Conservation (phyloP, 2,113 vertebrate species). For the Pungitius pungitius region DNA sequence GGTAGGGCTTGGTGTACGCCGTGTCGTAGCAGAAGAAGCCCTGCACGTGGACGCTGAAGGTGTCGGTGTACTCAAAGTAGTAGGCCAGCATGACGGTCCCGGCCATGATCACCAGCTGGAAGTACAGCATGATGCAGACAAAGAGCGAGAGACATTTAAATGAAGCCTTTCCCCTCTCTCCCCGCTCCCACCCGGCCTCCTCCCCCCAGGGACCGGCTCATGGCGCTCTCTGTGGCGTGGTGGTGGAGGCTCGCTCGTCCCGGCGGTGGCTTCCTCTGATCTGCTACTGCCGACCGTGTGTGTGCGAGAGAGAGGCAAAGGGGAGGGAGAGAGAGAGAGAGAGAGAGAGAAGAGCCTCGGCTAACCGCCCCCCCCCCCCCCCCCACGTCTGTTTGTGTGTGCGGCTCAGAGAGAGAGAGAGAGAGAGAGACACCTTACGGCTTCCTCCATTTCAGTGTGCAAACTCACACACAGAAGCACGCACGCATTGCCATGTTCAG, state of each 20-base stretch:
- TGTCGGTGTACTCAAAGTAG: constrained; percentile 98
- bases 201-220: constrained; percentile 63
- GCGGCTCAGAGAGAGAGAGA: not conserved
- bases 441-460: not conserved
- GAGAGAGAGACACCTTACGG: not conserved
- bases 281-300: constrained; percentile 10
- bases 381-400: not conserved
- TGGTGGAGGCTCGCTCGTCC: constrained; percentile 10
- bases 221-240: constrained; percentile 40
- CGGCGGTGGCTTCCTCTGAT: constrained; percentile 8
- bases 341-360: constrained; percentile 7
- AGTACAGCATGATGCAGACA: constrained; percentile 91
- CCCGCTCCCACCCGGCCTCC: constrained; percentile 67
- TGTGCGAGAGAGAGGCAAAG: not conserved
- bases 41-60: constrained; percentile 94
- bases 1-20: constrained; percentile 93
- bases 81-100: constrained; percentile 97
- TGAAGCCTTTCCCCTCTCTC: constrained; percentile 5
- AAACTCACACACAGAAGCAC: not conserved
- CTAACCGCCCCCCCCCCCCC: not conserved
- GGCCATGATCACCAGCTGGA: constrained; percentile 99
- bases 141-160: constrained; percentile 72
- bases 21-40: constrained; percentile 97
- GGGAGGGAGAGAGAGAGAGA: not conserved
- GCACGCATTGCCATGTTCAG: not conserved